Base-by-base conservation (phyloP, 2,797 vertebrate genomes). In the Odontamblyopus lacepedii region DNA sequence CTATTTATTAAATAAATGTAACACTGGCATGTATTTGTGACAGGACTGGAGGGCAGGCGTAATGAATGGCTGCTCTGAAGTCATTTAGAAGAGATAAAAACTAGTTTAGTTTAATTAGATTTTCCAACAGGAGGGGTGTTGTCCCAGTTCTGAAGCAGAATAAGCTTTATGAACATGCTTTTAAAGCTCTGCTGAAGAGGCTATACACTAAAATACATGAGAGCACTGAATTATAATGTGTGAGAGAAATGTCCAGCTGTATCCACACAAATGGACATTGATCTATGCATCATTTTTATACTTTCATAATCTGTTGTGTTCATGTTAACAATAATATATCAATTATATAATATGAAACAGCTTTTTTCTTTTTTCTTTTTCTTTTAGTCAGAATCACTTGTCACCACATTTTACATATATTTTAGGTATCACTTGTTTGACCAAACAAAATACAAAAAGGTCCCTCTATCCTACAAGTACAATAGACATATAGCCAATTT, bases 71-170 rank as follows among this genome's bases (percentile, higher is more conserved):
- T 89, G 88, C 93, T 94, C 93, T 92, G 86, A 94, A 94, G 93
- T 94, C 92, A 93, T 94, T 94, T 95, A 91, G 91, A 94, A 93
- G 90, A 91, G 91, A 93, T 93, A 93, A 91, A 95, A 95, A 94
- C 93, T 95, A 95, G 94, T 95, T 95, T 95, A 92, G 91, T 94
- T 95, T 94, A 94, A 95, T 95, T 93, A 94, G 92, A 93, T 93
- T 93, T 93, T 90, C 92, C 88, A 91, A 89, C 72, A 93, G 92
- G 91, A 85, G 90, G 89, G 90, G 91, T 86, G 88, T 88, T 94
- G 94, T 92, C 94, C 94, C 93, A 95, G 88, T 94, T 94, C 92
- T 92, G 85, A 89, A 88, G 83, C 78, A 82, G 88, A 89, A 86
- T 83, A 87, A 88, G 83, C 86, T 92, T 83, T 92, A 84, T 91